Percentiles rank a stretch among this genome's conserved stretches.
Conservation (phyloP, 2,888 invertebrate genomes). For the Syritta pipiens region DNA sequence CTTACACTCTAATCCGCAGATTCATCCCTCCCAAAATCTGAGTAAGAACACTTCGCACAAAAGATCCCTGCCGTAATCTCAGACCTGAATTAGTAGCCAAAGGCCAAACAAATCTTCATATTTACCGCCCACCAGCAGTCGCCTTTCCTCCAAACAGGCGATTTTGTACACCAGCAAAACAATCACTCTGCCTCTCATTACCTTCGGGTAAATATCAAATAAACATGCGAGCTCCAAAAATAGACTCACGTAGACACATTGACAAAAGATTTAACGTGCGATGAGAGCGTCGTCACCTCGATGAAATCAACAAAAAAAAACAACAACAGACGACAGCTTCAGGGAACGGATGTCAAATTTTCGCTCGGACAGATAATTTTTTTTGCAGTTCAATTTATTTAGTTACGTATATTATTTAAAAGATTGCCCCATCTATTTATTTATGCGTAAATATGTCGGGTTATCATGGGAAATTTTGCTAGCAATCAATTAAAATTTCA, state of each 20-base stretch:
- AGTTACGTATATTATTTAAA: too few relatives aligned
- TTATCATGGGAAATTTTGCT: slow-evolving; percentile 18
- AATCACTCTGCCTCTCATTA: slow-evolving; percentile 6
- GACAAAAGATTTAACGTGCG: slow-evolving; percentile 9
- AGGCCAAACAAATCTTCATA: slow-evolving; percentile 15
- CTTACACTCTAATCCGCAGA: too few relatives aligned
- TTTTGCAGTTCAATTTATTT: slow-evolving; percentile 10
- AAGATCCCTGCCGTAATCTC: too few relatives aligned
- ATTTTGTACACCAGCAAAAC: neutral
- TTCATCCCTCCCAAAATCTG: too few relatives aligned
- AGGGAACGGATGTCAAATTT: neutral
- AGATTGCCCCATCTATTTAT: too few relatives aligned
- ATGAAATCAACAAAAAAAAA: slow-evolving; percentile 11
- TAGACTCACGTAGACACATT: slow-evolving; percentile 21
- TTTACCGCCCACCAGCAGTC: slow-evolving; percentile 35
- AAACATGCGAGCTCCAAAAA: slow-evolving; percentile 27
- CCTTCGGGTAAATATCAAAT: slow-evolving; percentile 15
- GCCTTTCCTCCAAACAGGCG: neutral
- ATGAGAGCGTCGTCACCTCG: slow-evolving; percentile 23
- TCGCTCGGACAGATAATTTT: neutral
- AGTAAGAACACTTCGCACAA: too few relatives aligned
- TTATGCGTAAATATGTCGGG: neutral
- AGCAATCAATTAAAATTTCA: slow-evolving; percentile 32
- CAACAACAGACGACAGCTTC: neutral
- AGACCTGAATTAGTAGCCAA: slow-evolving; percentile 2